Percentiles rank a stretch among this genome's conserved stretches.
phyloP scores from a whole-genome alignment of 2,888 invertebrate genomes.

The Tetramorium bicarinatum region DNA sequence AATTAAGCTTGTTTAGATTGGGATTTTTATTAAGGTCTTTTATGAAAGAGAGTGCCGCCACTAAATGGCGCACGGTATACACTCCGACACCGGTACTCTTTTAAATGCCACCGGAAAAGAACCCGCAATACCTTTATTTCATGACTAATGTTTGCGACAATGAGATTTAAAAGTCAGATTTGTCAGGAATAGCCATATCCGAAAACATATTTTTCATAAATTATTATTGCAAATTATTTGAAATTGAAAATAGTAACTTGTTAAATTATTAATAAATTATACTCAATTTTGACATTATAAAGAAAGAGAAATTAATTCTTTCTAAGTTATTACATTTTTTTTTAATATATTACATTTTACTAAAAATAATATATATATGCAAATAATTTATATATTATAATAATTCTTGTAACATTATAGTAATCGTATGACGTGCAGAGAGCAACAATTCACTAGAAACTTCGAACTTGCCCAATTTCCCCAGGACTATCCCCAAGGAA shows the following conservation, averaged over 20 bases:
- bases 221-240: not conserved
- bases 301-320: not conserved
- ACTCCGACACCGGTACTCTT: slow-evolving; percentile 69
- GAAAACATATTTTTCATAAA: not conserved
- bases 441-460: slow-evolving; percentile 29
- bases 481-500: slow-evolving; percentile 75
- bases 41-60: slow-evolving; percentile 81
- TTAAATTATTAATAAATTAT: not conserved
- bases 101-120: slow-evolving; percentile 56
- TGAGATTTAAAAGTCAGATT: slow-evolving; percentile 21
- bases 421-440: not conserved
- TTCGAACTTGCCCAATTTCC: slow-evolving; percentile 66
- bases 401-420: not conserved
- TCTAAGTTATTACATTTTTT: not conserved
- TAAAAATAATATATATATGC: not conserved
- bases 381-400: not conserved
- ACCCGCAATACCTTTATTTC: slow-evolving; percentile 28
- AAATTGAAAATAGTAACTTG: not conserved
- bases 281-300: not conserved
- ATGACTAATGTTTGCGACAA: slow-evolving; percentile 10
- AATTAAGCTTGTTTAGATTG: slow-evolving; percentile 87
- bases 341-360: not conserved
- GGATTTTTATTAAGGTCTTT: slow-evolving; percentile 86
- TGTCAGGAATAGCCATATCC: not conserved
- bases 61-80: slow-evolving; percentile 82